These are phyloP conservation scores for Falco columbarius DNA, from an alignment of 2,797 vertebrate species.

Conservation along the genomic window DNA sequence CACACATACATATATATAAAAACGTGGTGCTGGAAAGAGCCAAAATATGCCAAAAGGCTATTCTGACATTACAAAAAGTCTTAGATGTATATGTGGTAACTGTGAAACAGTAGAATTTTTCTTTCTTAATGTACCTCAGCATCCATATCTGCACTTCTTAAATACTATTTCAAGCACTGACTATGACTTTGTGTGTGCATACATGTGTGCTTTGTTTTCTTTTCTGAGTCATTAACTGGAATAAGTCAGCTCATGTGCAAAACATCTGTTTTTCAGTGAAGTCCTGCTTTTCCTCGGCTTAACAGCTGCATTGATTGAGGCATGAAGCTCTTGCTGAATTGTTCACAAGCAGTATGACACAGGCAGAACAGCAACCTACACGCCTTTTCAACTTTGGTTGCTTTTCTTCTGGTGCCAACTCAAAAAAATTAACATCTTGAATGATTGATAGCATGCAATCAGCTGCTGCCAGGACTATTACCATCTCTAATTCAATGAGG, in stretches of 20 bases:
- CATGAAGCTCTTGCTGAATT: neutral
- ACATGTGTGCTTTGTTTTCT: conserved; percentile 9
- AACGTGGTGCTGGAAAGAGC: neutral
- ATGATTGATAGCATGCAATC: conserved; percentile 49
- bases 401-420: conserved; percentile 6
- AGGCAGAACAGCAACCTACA: neutral
- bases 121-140: neutral
- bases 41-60: neutral
- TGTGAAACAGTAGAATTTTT: neutral
- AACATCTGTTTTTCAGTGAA: conserved; percentile 54
- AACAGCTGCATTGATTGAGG: conserved; percentile 42
- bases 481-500: neutral
- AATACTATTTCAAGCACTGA: neutral
- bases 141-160: neutral
- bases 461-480: conserved; percentile 12
- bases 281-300: conserved; percentile 55
- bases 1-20: too few relatives aligned
- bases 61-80: neutral
- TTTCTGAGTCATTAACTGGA: conserved; percentile 33
- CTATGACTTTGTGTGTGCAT: neutral
- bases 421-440: conserved; percentile 26
- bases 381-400: neutral
- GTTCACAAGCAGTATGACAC: neutral
- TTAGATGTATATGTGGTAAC: neutral
- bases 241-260: conserved; percentile 47